Base-by-base conservation (phyloP, 2,888 invertebrate genomes). In the Clistopyga incitator region DNA sequence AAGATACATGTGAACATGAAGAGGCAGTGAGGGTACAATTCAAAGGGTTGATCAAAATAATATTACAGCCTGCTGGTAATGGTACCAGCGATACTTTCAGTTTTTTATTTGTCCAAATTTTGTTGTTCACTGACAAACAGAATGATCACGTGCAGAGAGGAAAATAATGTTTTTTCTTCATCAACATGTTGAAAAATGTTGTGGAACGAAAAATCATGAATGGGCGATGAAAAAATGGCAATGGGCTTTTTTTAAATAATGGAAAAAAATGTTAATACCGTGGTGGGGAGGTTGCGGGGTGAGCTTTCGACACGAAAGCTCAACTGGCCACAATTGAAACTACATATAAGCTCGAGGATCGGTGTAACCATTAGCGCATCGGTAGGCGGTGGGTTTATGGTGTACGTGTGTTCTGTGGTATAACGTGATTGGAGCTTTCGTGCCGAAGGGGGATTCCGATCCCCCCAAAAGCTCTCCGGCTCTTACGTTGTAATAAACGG, bases 401-500 rank as follows among this genome's bases (percentile, higher is more conserved):
- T 23, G 20, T 65, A 50, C 18, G 75, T 76, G 64, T 76, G 56
- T 50, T 77, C 72, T 42, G 65, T 72, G 81, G 71, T 77, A 72
- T 67, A 81, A 72, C 77, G 77, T 78, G 81, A 82, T 82, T 77
- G 77, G 77, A 82, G 81, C 81, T 82, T 72, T 78, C 78, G 52
- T 67, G 71, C 54, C 29, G n/a, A 23, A 42, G 67, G 45, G 45
- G 59, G 59, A 72, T 72, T 72, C 59, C 78, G 47, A 78, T 82
- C 34, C 52, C 65, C 23, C 71, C 18, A 79, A 79, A 79, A 83
- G 79, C 72, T 76, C 71, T 47, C 65, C 71, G 75, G 75, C 64
- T 79, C 75, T 83, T 80, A 80, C 61, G 67, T 79, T 56, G 76
- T 79, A 83, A 79, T 83, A 83, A 83, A 83, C 76, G 83, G 76